Conservation (phyloP, 2,888 invertebrate genomes). For the Agrochola circellaris region DNA sequence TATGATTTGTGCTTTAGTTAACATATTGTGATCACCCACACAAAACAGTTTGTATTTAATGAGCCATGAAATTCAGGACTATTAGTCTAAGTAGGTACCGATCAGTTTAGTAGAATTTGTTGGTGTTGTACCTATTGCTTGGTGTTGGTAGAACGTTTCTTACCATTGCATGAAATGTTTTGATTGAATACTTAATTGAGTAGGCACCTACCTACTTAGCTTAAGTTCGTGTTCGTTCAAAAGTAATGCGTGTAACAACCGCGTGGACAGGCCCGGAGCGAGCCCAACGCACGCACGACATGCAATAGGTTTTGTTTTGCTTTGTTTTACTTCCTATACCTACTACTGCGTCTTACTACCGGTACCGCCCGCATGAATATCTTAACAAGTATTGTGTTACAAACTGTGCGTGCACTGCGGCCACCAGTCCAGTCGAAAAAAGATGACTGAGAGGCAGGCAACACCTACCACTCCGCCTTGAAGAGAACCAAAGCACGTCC, state of each 20-base stretch:
- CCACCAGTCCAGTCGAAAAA: too few species aligned
- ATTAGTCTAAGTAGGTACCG: not conserved
- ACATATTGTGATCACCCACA: not conserved
- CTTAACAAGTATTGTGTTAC: not conserved
- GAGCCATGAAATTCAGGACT: not conserved
- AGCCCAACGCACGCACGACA: conserved; percentile 18
- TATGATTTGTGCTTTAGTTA: not conserved
- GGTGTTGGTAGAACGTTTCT: not conserved
- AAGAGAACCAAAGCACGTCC: not conserved
- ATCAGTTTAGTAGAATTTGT: not conserved
- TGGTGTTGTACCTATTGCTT: not conserved
- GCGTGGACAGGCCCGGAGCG: not conserved
- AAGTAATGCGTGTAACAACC: conserved; percentile 10
- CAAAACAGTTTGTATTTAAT: not conserved
- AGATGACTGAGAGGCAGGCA: not conserved
- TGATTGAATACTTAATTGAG: not conserved
- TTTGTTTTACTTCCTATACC: conserved; percentile 20
- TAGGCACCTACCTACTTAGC: too few species aligned
- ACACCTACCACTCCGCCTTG: not conserved
- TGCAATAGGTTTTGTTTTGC: conserved; percentile 20
- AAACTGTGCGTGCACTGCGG: not conserved
- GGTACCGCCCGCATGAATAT: not conserved
- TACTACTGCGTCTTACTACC: not conserved
- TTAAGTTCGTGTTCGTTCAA: not conserved
- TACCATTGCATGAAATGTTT: not conserved